Percentiles rank a stretch among this genome's conserved stretches.
Evolutionary conservation across 1,140 invertebrate species (phyloP).

Genomic region (Dinoponera quadriceps): DNA sequence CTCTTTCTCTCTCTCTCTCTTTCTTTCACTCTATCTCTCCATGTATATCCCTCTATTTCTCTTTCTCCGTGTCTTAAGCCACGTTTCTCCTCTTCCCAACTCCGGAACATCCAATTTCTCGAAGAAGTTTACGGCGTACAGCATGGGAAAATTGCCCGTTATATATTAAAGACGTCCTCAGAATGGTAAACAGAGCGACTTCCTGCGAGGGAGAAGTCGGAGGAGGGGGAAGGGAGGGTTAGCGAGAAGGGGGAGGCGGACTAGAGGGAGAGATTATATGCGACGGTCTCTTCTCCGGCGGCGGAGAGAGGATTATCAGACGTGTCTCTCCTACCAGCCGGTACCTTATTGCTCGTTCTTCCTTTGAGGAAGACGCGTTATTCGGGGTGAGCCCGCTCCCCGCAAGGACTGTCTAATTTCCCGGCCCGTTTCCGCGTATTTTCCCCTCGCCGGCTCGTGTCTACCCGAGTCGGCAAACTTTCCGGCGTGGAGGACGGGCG

Average conservation of each 20-base stretch:
- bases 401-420: conserved; percentile 64
- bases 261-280: conserved; percentile 62
- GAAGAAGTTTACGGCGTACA: conserved; percentile 73
- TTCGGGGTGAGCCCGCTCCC: conserved; percentile 26
- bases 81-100: conserved; percentile 20
- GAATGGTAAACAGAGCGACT: conserved; percentile 76
- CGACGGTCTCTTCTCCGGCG: conserved; percentile 62
- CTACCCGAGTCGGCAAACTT: conserved; percentile 45
- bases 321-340: conserved; percentile 45
- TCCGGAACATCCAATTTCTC: conserved; percentile 73
- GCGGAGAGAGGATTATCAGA: conserved; percentile 67
- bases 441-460: not conserved
- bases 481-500: conserved; percentile 38
- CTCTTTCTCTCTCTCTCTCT: not conserved
- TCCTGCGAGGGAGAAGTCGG: conserved; percentile 39
- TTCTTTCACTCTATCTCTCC: not conserved
- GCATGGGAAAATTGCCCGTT: conserved; percentile 75
- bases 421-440: not conserved
- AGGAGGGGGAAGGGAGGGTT: too few relatives aligned
- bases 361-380: conserved; percentile 64
- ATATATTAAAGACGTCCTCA: conserved; percentile 76
- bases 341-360: conserved; percentile 23
- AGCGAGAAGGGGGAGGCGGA: too few relatives aligned
- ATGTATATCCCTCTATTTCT: not conserved
- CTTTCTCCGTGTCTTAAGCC: not conserved